Evolutionary conservation across 2,113 vertebrate genomes (phyloP).

Genomic region (Heteronetta atricapilla): DNA sequence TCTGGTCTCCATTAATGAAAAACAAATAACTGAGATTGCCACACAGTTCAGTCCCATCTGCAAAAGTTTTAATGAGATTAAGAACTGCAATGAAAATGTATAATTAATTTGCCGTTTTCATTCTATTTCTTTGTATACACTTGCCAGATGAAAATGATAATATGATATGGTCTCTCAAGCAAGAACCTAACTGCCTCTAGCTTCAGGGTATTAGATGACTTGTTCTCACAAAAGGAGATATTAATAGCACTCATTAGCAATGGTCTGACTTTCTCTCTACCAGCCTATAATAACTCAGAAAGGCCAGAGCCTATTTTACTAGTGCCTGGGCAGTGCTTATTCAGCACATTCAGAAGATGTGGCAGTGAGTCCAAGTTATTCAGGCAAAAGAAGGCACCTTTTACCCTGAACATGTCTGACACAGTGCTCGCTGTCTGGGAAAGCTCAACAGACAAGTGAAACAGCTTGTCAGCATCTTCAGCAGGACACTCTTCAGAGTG

Average conservation of each 20-base stretch:
- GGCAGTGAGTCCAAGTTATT: not conserved
- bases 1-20: not conserved
- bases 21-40: not conserved
- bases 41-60: not conserved
- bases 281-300: not conserved
- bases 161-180: conserved; percentile 12
- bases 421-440: not conserved
- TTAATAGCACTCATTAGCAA: conserved; percentile 42
- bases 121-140: conserved; percentile 10
- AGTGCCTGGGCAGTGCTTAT: not conserved
- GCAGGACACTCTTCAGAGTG: fast-evolving
- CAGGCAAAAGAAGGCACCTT: not conserved
- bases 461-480: not conserved
- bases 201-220: conserved; percentile 32
- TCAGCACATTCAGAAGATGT: not conserved
- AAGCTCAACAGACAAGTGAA: not conserved
- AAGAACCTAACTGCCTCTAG: conserved; percentile 30
- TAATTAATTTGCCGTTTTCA: not conserved
- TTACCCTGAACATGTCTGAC: not conserved
- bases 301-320: not conserved
- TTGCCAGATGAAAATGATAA: conserved; percentile 53
- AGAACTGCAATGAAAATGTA: not conserved
- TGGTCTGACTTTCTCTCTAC: not conserved
- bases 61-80: conserved; percentile 31
- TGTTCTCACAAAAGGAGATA: conserved; percentile 41